Percentiles rank a stretch among this genome's conserved stretches.
Evolutionary conservation across 2,888 invertebrate species (phyloP).

Genomic region (Arctia plantaginis): DNA sequence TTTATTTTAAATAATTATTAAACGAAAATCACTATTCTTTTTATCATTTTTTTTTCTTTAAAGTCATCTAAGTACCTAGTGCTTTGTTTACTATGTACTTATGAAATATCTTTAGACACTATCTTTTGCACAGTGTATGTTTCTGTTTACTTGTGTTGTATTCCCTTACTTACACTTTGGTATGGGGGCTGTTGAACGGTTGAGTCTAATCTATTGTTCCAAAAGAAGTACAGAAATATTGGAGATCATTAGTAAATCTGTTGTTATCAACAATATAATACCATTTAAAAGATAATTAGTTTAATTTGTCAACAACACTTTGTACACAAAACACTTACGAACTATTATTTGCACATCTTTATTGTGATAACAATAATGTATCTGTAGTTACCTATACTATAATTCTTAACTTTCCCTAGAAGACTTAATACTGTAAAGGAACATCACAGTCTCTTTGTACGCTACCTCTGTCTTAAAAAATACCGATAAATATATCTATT

Average conservation of each 20-base stretch:
- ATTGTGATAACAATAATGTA: conserved; percentile 30
- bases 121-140: too few species aligned
- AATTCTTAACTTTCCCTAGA: conserved; percentile 8
- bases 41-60: too few species aligned
- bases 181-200: too few species aligned
- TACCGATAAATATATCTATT: conserved; percentile 5
- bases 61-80: too few species aligned
- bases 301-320: conserved; percentile 65
- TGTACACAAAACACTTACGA: conserved; percentile 68
- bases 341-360: conserved; percentile 52
- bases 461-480: conserved; percentile 35
- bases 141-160: too few species aligned
- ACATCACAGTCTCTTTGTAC: conserved; percentile 76
- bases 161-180: too few species aligned
- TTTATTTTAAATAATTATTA: too few species aligned
- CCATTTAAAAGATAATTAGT: conserved; percentile 27
- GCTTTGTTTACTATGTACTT: too few species aligned
- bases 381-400: conserved; percentile 12
- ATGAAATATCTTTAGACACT: too few species aligned
- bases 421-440: conserved; percentile 74
- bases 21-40: too few species aligned
- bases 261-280: not conserved
- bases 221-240: not conserved
- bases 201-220: too few species aligned
- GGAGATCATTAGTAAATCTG: not conserved